phyloP scores from a whole-genome alignment of 2,797 vertebrate species.

The Chaetophractus vellerosus region DNA sequence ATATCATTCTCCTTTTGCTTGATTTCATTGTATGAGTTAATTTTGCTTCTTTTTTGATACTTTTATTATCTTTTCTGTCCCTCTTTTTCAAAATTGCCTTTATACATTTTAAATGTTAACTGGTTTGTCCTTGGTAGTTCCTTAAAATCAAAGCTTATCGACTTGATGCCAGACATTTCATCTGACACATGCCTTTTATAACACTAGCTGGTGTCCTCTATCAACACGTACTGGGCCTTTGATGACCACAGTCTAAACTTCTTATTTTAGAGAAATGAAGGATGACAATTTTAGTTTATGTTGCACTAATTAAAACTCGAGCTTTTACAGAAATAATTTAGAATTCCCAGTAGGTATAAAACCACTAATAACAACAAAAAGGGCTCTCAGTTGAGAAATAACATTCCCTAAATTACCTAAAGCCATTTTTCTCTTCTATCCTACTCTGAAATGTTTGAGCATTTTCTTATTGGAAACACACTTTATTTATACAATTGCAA shows the following conservation, averaged over 20 bases:
- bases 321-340: neutral
- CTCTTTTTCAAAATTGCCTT: slow-evolving; percentile 31
- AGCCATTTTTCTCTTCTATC: neutral
- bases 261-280: neutral
- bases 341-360: neutral
- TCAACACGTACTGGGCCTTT: neutral
- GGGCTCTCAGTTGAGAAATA: neutral
- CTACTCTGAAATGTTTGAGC: neutral
- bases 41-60: slow-evolving; percentile 58
- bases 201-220: rapidly evolving
- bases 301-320: neutral
- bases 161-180: neutral
- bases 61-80: slow-evolving; percentile 38
- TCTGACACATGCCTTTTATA: neutral
- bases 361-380: neutral
- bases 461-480: neutral
- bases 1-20: neutral
- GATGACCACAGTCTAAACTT: neutral
- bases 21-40: slow-evolving; percentile 54
- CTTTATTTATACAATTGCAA: neutral
- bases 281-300: neutral
- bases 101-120: slow-evolving; percentile 64
- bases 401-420: neutral
- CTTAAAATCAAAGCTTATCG: slow-evolving; percentile 15
- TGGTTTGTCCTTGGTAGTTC: slow-evolving; percentile 28